A percentile compares a stretch with the other conserved stretches of the same genome.
Evolutionary conservation across 1,140 invertebrate species (phyloP).

Genomic region (Leptinotarsa undecemlineata): DNA sequence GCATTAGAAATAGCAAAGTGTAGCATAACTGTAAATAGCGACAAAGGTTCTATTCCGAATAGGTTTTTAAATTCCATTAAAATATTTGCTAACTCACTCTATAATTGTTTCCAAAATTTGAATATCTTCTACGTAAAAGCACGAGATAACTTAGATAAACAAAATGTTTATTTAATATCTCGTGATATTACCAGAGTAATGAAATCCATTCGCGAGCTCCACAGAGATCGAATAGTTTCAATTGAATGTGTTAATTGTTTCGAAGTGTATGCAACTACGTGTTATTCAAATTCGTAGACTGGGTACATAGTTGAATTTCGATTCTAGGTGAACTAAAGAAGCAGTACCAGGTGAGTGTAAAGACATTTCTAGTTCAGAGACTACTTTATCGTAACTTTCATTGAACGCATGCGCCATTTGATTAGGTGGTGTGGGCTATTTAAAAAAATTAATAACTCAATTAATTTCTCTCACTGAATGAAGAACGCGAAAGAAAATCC

Average conservation of each 20-base stretch:
- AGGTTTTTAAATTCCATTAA: no score
- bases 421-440: no score
- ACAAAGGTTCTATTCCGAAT: no score
- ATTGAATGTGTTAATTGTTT: background rate
- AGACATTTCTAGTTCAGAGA: no score
- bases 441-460: no score
- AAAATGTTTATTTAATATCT: background rate
- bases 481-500: no score
- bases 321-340: no score
- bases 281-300: background rate
- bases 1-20: no score
- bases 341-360: background rate
- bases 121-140: background rate
- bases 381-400: no score
- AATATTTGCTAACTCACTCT: background rate
- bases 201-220: background rate
- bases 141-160: constrained; percentile 2
- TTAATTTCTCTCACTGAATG: no score
- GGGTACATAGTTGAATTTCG: background rate
- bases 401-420: no score
- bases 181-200: background rate
- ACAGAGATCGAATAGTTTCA: background rate
- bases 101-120: background rate
- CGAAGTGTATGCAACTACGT: background rate
- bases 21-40: no score